Conservation (phyloP, 2,888 invertebrate species). For the Phyllotreta cruciferae region DNA sequence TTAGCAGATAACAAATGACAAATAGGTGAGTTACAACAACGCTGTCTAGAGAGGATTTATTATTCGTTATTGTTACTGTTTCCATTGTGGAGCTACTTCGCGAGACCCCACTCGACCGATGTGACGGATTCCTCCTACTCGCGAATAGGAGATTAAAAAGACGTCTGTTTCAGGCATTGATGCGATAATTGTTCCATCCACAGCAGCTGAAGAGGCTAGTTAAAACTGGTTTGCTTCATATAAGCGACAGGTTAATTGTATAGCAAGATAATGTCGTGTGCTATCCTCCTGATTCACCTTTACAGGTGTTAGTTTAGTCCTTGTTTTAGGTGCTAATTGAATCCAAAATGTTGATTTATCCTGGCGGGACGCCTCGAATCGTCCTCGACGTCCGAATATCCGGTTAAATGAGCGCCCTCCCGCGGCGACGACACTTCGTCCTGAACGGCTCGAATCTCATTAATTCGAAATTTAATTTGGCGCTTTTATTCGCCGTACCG, state of each 20-base stretch:
- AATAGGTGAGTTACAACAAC: slow-evolving; percentile 41
- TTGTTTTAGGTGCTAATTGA: background rate
- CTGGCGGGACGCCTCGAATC: too few species aligned
- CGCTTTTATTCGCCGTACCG: slow-evolving; percentile 32
- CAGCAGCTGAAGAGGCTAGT: background rate
- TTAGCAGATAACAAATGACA: slow-evolving; percentile 49
- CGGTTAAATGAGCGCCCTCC: slow-evolving; percentile 18
- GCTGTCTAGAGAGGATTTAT: slow-evolving; percentile 40
- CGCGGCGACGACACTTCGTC: slow-evolving; percentile 11
- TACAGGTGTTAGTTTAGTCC: background rate
- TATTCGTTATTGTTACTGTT: slow-evolving; percentile 41
- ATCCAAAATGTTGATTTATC: too few species aligned
- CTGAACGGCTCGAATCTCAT: slow-evolving; percentile 27
- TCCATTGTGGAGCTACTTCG: slow-evolving; percentile 34
- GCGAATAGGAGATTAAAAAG: slow-evolving; percentile 17
- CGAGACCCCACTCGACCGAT: slow-evolving; percentile 28
- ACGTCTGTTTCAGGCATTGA: slow-evolving; percentile 26
- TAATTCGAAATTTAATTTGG: slow-evolving; percentile 32
- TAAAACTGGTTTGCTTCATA: background rate
- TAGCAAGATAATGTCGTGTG: too few species aligned
- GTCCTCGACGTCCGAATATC: background rate
- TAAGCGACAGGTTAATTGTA: too few species aligned
- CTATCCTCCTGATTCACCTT: background rate
- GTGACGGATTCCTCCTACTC: slow-evolving; percentile 20
- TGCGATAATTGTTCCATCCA: slow-evolving; percentile 21